Conservation (phyloP, 2,888 invertebrate genomes). For the Tachina grossa region DNA sequence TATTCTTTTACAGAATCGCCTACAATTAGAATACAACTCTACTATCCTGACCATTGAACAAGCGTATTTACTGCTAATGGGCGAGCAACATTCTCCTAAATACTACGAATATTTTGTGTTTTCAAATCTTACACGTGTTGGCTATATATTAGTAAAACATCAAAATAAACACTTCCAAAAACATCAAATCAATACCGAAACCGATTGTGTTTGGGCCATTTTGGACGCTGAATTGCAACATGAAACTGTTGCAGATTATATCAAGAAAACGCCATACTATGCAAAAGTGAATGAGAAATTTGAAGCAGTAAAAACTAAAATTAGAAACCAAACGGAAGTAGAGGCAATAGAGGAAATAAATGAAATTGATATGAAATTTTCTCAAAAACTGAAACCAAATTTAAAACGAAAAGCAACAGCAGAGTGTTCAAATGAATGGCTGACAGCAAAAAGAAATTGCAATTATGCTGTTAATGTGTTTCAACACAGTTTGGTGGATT, state of each 20-base stretch:
- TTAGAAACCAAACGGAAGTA: slow-evolving; percentile 71
- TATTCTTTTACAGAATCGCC: slow-evolving; percentile 76
- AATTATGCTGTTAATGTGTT: slow-evolving; percentile 25
- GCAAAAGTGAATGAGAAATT: slow-evolving; percentile 71
- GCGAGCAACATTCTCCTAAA: slow-evolving; percentile 75
- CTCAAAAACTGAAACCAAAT: slow-evolving; percentile 56
- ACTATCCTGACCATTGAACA: slow-evolving; percentile 79
- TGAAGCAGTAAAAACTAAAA: slow-evolving; percentile 66
- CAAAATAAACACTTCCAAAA: slow-evolving; percentile 71
- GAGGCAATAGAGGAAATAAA: background rate
- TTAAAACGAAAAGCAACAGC: slow-evolving; percentile 73
- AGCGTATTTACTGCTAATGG: slow-evolving; percentile 79
- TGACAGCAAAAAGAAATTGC: slow-evolving; percentile 54
- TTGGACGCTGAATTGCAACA: slow-evolving; percentile 74
- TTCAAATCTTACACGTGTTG: slow-evolving; percentile 78
- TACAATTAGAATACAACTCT: slow-evolving; percentile 78
- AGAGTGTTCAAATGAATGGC: slow-evolving; percentile 27
- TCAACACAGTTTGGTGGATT: slow-evolving; percentile 76
- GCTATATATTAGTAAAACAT: slow-evolving; percentile 79
- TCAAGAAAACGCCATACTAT: slow-evolving; percentile 74
- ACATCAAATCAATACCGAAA: slow-evolving; percentile 57
- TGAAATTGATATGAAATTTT: slow-evolving; percentile 30
- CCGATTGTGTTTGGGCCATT: slow-evolving; percentile 80
- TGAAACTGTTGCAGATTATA: slow-evolving; percentile 73
- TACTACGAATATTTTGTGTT: slow-evolving; percentile 80